Evolutionary conservation across 2,113 vertebrate genomes (phyloP), one percentile per base, ranked within the genome.

Genomic region (Montifringilla adamsi): DNA sequence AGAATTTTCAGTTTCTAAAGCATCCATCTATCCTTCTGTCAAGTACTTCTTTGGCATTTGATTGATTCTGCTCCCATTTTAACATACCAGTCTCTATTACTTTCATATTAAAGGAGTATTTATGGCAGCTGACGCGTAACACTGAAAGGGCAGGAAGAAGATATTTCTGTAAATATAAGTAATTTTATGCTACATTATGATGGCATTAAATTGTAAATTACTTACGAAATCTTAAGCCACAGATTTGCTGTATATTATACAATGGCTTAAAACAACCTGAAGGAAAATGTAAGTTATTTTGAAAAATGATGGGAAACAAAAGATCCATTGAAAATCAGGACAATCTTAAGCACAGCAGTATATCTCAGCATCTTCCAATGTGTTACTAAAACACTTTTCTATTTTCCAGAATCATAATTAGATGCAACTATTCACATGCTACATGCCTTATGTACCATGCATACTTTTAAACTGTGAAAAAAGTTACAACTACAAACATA

Each of bases 401-500:
- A 26, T 43, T 74, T 44, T 37, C 50, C 72, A 56, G 66, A 84
- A 24, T 41, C 64, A 79, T 68, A 63, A 50, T 30, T 43, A 62
- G 33, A 85, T 74, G 18, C 17, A 52, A 19, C 13, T 35, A 39
- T 21, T 74, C 60, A 47, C 53, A 55, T 16, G 8, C 30, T 56
- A 24, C 9, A 49, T 5, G 20, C 24, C 22, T 55, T 67, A 59
- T 6, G 19, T 22, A n/a, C 47, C 33, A 41, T 3, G 17, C 11
- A 75, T 8, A 46, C 2, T 76, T 89, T 8, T 20, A n/a, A 72
- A 44, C 1, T 47, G 26, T 43, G 52, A 87, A 78, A n/a, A 43
- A 76, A 49, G 16, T 60, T 64, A 68, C 26, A 72, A 10, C 27
- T 68, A 47, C 53, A 94, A 60, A 64, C 33, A 93, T 97, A 99